These are phyloP conservation scores for Gobio gobio DNA, from an alignment of 2,113 vertebrate species.

Conservation along the genomic window DNA sequence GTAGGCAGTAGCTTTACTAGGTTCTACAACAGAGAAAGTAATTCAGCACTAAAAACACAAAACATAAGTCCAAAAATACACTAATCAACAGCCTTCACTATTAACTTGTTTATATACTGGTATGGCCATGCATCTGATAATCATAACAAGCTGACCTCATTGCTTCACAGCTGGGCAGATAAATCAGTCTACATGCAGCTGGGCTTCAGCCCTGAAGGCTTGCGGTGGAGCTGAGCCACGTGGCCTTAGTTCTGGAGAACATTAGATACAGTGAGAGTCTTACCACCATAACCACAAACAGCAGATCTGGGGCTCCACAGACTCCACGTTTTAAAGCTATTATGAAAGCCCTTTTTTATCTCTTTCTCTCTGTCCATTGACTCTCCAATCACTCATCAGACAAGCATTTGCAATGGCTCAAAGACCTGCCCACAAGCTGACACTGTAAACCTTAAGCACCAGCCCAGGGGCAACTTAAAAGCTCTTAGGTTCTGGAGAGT, in stretches of 20 bases:
- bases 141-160: constrained; percentile 15
- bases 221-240: constrained; percentile 38
- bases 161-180: constrained; percentile 14
- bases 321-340: constrained; percentile 42
- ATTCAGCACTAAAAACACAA: not conserved
- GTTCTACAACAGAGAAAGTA: not conserved
- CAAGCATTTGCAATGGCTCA: constrained; percentile 47
- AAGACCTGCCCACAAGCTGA: constrained; percentile 32
- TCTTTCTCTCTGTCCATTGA: constrained; percentile 27
- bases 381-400: constrained; percentile 29
- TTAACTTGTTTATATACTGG: not conserved
- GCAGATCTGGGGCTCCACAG: constrained; percentile 24
- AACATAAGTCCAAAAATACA: constrained; percentile 1
- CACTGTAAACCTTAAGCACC: constrained; percentile 25
- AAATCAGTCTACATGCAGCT: constrained; percentile 17
- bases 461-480: constrained; percentile 22
- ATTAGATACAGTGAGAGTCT: constrained; percentile 33
- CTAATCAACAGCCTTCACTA: not conserved
- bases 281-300: constrained; percentile 45
- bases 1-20: not conserved
- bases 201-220: not conserved
- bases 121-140: not conserved
- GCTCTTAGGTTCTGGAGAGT: constrained; percentile 26
- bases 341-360: constrained; percentile 29
- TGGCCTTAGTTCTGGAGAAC: constrained; percentile 3